Evolutionary conservation across 1,140 invertebrate species (phyloP), one percentile per base, ranked within the genome.

Genomic region (Potamilus streckersoni): DNA sequence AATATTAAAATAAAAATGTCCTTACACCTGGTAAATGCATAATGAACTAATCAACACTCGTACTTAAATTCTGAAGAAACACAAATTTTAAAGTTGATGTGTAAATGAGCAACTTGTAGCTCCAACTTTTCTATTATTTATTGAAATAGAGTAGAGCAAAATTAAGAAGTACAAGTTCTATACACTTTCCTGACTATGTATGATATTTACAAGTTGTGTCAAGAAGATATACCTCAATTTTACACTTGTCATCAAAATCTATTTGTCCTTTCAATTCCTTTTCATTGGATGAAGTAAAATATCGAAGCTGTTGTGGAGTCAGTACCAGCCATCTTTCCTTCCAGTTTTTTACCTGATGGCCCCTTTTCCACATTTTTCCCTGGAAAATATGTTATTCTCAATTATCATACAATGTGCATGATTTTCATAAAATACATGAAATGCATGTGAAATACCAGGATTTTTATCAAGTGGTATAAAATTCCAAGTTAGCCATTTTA

Each of bases 261-360:
- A 95, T 93, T 11, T 92, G 88, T 12, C 94, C 94, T 80, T 93
- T 93, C 58, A 92, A 90, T 27, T 95, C 93, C 81, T 93, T 94
- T 86, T 95, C 93, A 3, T 93, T 92, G 20, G 63, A 38, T 6
- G 16, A 17, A 8, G 94, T 94, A 87, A 93, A 95, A 85, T 95
- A 95, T 0, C 91, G 91, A 19, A 95, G 89, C 79, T 94, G 93
- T 20, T 92, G 93, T 4, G 94, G 94, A 73, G 93, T 92, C 6
- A 96, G 88, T 2, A 95, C 93, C 85, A 95, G 95, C 93, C 94
- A 95, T 84, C 94, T 93, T 76, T 94, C 94, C n/a, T 93, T 91
- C 90, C 94, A 93, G 2, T 93, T 94, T 16, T 94, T 94, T 69
- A 95, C 87, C 11, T 94, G 91, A 81, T 94, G 94, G 2, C 94